Conservation (phyloP, 2,888 invertebrate species). For the Cerastis rubricosa region DNA sequence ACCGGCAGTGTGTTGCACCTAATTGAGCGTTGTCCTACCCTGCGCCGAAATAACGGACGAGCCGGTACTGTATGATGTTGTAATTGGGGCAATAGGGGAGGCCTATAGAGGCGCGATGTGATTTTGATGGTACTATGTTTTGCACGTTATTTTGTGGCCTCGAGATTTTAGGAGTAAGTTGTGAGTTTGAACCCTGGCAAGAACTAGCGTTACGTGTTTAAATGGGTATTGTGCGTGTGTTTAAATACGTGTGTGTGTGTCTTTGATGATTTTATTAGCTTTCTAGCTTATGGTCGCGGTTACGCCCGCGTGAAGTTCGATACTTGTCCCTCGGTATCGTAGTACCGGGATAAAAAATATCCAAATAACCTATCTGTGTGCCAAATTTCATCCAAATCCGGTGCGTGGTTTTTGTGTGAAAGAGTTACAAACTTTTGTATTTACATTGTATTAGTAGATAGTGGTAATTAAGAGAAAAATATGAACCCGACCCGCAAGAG, state of each 20-base stretch:
- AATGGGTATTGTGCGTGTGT: background rate
- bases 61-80: slow-evolving; percentile 29
- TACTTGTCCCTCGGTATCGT: too few species aligned
- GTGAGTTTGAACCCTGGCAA: background rate
- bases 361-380: too few species aligned
- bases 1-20: slow-evolving; percentile 41
- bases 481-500: background rate
- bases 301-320: too few species aligned
- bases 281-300: too few species aligned
- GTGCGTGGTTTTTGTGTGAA: too few species aligned
- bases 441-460: too few species aligned
- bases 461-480: too few species aligned
- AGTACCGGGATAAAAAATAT: too few species aligned
- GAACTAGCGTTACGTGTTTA: background rate
- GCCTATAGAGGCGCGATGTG: slow-evolving; percentile 33
- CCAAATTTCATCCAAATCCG: too few species aligned
- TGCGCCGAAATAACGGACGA: slow-evolving; percentile 42
- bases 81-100: slow-evolving; percentile 29
- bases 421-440: too few species aligned
- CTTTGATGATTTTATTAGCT: background rate
- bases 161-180: background rate
- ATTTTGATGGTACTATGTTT: slow-evolving; percentile 14
- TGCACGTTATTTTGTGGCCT: background rate
- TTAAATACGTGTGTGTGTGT: background rate
- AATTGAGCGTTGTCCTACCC: slow-evolving; percentile 49